Base-by-base conservation (phyloP, 2,797 vertebrate genomes). In the Protonibea diacanthus region DNA sequence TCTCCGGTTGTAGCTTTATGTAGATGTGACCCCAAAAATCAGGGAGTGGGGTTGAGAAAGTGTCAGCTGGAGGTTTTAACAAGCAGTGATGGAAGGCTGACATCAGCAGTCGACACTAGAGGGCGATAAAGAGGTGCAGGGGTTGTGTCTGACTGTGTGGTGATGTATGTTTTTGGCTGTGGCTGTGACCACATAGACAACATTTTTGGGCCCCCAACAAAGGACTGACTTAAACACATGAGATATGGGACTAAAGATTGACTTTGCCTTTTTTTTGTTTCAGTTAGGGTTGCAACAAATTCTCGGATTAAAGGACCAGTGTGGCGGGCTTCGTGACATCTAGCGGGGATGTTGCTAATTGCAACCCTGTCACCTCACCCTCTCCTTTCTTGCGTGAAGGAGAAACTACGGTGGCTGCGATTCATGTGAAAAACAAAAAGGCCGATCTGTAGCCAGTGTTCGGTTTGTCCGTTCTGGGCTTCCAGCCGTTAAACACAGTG, bases 61-160 rank as follows among this genome's bases (percentile, higher is more conserved):
- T 76, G 73, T 74, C 27, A 62, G 77, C 60, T 67, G 64, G 44
- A 75, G 58, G 72, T 62, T 70, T 85, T 85, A 86, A 85, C 87
- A 73, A 80, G 74, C 82, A 59, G 64, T 73, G 85, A 88, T n/a
- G 29, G 73, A 73, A 67, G 76, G 47, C 79, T 84, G 78, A 52
- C 66, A 86, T 73, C 62, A 71, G 62, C 57, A 75, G 66, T 51
- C n/a, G 13, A 90, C 95, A 93, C 94, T 94, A 96, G 95, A 94
- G 94, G 95, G 95, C 93, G 78, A 83, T 94, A 90, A 88, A 90
- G 92, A 93, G 79, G 74, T 48, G 63, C 27, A 18, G 38, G 66
- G 51, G 58, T 49, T 45, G 52, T 11, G 17, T 60, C 2, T 71
- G 79, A 45, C 45, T 74, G 62, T 74, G 66, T 66, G 59, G 48